phyloP scores from a whole-genome alignment of 2,888 invertebrate genomes.

The Theretra japonica region DNA sequence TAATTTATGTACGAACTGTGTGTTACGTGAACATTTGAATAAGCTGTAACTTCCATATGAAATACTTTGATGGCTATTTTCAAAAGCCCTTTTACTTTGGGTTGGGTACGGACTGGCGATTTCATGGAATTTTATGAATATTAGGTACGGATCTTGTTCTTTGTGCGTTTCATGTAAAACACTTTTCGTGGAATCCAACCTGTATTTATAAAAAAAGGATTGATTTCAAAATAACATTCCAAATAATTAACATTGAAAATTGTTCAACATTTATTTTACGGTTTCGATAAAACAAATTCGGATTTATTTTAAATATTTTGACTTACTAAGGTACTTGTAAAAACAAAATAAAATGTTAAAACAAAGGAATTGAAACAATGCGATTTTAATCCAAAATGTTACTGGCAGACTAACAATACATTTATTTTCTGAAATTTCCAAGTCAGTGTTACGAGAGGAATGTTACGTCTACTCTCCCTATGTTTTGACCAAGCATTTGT shows the following conservation, averaged over 20 bases:
- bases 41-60: conserved; percentile 17
- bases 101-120: neutral
- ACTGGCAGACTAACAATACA: too few relatives aligned
- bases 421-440: too few relatives aligned
- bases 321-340: too few relatives aligned
- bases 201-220: neutral
- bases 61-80: conserved; percentile 22
- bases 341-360: neutral
- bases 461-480: neutral
- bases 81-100: conserved; percentile 12
- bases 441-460: neutral
- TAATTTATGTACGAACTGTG: conserved; percentile 41
- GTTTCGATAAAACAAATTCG: neutral
- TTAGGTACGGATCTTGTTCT: neutral
- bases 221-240: too few relatives aligned
- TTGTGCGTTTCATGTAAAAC: neutral
- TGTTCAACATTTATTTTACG: neutral
- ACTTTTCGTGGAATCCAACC: neutral
- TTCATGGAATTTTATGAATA: conserved; percentile 1
- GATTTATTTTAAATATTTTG: neutral
- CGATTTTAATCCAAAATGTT: too few relatives aligned
- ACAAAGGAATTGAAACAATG: neutral
- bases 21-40: conserved; percentile 13
- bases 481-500: conserved; percentile 6
- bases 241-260: neutral